Conservation (phyloP, 2,113 vertebrate species). For the Rhagologus leucostigma region DNA sequence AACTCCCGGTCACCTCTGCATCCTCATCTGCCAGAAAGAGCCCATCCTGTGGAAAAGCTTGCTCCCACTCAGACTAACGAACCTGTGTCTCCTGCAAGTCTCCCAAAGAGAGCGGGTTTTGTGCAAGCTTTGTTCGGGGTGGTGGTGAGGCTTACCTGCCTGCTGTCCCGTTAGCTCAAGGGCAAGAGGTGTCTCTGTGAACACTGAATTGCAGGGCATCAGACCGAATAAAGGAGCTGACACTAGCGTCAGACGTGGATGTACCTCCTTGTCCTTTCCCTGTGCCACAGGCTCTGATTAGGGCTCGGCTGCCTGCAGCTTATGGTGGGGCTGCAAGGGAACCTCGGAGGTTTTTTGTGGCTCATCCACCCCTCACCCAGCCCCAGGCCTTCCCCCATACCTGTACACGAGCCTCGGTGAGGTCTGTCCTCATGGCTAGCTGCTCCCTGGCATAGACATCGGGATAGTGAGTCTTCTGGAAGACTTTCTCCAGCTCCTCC, state of each 20-base stretch:
- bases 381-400: conserved; percentile 53
- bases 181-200: neutral
- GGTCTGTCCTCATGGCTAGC: conserved; percentile 95
- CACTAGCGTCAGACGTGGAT: rapidly evolving
- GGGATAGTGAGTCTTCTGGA: conserved; percentile 99
- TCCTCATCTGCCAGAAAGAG: neutral
- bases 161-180: neutral
- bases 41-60: neutral
- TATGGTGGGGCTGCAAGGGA: neutral
- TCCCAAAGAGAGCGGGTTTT: neutral
- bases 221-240: neutral
- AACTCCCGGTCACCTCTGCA: neutral
- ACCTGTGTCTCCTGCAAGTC: no score
- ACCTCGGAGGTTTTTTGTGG: neutral
- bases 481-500: conserved; percentile 98
- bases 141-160: rapidly evolving
- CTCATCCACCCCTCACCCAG: neutral
- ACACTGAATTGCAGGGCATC: neutral
- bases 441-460: conserved; percentile 97
- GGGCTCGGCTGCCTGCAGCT: neutral
- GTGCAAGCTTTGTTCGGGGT: neutral
- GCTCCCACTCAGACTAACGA: neutral
- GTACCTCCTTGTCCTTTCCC: neutral
- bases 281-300: neutral
- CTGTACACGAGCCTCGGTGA: conserved; percentile 97